Percentiles rank a stretch among this genome's conserved stretches.
Conservation (phyloP, 2,888 invertebrate species). For the Macaria liturata region DNA sequence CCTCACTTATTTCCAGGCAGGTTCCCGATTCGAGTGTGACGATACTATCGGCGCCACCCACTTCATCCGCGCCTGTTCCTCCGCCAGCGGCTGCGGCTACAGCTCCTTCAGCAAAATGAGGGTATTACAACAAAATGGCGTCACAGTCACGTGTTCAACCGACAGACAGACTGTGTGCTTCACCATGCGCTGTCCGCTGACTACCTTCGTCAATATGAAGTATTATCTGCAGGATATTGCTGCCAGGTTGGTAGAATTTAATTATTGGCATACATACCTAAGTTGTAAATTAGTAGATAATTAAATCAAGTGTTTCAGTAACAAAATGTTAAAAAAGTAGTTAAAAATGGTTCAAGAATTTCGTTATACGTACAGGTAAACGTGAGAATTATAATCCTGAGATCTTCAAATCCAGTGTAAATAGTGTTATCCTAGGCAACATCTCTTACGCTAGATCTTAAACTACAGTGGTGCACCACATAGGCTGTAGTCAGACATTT, state of each 20-base stretch:
- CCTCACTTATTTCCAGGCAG: conserved; percentile 82
- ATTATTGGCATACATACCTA: not conserved
- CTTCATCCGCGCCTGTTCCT: conserved; percentile 89
- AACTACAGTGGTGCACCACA: no score
- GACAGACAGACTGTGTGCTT: conserved; percentile 92
- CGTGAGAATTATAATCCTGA: no score
- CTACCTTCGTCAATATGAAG: conserved; percentile 51
- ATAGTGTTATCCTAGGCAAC: no score
- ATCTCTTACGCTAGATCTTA: no score
- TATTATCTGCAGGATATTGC: conserved; percentile 61
- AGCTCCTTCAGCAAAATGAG: conserved; percentile 88
- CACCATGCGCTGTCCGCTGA: conserved; percentile 79
- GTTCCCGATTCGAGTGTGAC: conserved; percentile 91
- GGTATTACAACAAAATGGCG: conserved; percentile 89
- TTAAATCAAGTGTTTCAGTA: no score
- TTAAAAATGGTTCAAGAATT: no score
- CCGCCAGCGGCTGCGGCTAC: conserved; percentile 86
- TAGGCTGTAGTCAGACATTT: no score
- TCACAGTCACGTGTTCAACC: conserved; percentile 84
- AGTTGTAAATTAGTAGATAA: no score
- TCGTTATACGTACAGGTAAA: no score
- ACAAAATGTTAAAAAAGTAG: no score
- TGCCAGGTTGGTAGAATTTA: conserved; percentile 44
- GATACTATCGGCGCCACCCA: conserved; percentile 91
- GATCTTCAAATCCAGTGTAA: no score